Conservation (phyloP, 2,113 vertebrate species). For the Entomyzon cyanotis region DNA sequence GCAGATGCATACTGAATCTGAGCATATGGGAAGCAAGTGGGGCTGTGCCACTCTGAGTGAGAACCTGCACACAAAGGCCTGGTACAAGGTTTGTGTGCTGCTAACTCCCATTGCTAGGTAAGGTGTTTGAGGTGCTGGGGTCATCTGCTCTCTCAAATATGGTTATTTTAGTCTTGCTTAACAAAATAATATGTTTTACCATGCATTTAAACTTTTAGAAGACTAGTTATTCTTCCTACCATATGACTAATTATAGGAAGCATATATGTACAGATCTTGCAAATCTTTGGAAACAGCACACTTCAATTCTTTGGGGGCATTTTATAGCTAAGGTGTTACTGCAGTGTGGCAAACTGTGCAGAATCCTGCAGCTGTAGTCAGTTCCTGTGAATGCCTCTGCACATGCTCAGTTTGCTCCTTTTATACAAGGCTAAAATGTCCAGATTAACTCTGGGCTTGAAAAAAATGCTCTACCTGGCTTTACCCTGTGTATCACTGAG, state of each 20-base stretch:
- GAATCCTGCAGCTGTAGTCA: neutral
- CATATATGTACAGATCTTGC: accelerated
- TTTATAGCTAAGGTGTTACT: neutral
- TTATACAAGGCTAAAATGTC: neutral
- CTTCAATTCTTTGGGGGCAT: neutral
- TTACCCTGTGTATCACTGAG: neutral
- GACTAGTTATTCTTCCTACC: neutral
- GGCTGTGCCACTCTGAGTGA: neutral
- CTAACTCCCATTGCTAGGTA: neutral
- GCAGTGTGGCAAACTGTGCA: neutral
- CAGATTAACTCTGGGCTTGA: neutral
- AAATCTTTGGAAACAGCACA: neutral
- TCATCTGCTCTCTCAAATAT: neutral
- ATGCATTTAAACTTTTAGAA: neutral
- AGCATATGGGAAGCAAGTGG: neutral
- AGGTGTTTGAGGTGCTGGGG: neutral
- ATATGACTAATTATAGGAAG: neutral
- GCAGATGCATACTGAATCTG: neutral
- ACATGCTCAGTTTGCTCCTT: neutral
- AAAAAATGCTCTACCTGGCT: neutral
- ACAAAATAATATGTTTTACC: neutral
- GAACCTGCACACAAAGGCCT: neutral
- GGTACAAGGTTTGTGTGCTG: neutral
- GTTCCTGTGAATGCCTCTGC: neutral
- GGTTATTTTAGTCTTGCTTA: neutral